These are phyloP conservation scores for Anguilla anguilla DNA, from an alignment of 2,797 vertebrate species.

Conservation along the genomic window DNA sequence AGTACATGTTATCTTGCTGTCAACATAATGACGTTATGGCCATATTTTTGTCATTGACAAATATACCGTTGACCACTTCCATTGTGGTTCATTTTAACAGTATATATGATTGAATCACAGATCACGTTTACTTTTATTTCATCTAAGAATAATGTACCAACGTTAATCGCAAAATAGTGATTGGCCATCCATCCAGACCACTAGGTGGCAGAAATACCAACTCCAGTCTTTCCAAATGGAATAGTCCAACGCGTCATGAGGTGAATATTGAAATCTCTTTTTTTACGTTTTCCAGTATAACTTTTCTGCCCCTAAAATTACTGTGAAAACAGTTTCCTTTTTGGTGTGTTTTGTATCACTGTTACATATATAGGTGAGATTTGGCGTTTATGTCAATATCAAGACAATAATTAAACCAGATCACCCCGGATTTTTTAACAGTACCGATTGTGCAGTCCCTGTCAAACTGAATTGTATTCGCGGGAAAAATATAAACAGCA, in stretches of 20 bases:
- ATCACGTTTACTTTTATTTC: too few species aligned
- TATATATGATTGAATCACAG: too few species aligned
- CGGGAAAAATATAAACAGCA: conserved; percentile 3
- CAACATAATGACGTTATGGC: too few species aligned
- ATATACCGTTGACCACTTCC: too few species aligned
- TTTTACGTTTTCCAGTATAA: too few species aligned
- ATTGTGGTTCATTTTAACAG: too few species aligned
- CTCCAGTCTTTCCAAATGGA: background rate
- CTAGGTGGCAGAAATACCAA: background rate
- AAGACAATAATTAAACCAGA: background rate
- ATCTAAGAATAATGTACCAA: too few species aligned
- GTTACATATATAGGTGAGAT: background rate
- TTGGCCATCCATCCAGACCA: background rate
- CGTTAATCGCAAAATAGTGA: background rate
- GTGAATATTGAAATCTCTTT: too few species aligned
- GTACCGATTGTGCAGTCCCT: background rate
- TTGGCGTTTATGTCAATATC: background rate
- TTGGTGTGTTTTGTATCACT: rapidly evolving
- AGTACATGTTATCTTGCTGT: too few species aligned
- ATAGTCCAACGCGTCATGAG: background rate
- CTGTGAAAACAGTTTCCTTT: background rate
- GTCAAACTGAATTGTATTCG: background rate
- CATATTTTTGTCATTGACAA: too few species aligned
- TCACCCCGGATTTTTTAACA: background rate
- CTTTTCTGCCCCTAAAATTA: background rate